Base-by-base conservation (phyloP, 2,888 invertebrate species). In the Biston betularia region DNA sequence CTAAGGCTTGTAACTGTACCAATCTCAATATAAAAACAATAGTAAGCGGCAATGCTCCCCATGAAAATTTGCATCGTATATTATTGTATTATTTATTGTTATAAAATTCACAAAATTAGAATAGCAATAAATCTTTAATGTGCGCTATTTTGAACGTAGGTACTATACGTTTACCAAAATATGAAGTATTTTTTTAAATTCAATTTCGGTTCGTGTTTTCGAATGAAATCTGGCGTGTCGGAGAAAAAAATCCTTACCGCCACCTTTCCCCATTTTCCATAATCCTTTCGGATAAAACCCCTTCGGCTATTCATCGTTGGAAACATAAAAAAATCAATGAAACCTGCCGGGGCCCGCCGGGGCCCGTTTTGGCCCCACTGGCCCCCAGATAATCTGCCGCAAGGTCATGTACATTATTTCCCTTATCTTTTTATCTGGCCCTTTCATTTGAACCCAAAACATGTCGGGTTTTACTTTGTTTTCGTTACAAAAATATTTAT, bases 281-380 rank as follows among this genome's bases (percentile, higher is more conserved):
- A 72, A 69, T 69, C 73, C 56, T 58, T 34, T 48, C 67, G 67
- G 72, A 71, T 71, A 71, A 69, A 73, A 73, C 65, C 68, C 72
- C 63, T 69, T 62, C 62, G 72, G 69, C 74, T 66, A 71, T 75
- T 72, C 71, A 75, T 72, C 63, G 69, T 53, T 50, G 50, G 59
- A 63, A 66, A 65, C 56, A 70, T 68, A 65, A 69, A 74, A 75
- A 68, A 72, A 73, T 61, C 60, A 68, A 65, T 68, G 67, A 53
- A 60, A 67, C 63, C 61, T 71, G 65, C 55, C 62, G 59, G 54
- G 56, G 59, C 63, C 56, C 50, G 65, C 55, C 62, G 59, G 54
- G 56, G 59, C 63, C 56, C 50, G 33, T 42, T 9, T 24, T 35
- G 58, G 58, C 48, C 48, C 58, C 58, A 34, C 61, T 55, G 54